phyloP scores from a whole-genome alignment of 1,140 invertebrate genomes.

The Subanguina moxae region DNA sequence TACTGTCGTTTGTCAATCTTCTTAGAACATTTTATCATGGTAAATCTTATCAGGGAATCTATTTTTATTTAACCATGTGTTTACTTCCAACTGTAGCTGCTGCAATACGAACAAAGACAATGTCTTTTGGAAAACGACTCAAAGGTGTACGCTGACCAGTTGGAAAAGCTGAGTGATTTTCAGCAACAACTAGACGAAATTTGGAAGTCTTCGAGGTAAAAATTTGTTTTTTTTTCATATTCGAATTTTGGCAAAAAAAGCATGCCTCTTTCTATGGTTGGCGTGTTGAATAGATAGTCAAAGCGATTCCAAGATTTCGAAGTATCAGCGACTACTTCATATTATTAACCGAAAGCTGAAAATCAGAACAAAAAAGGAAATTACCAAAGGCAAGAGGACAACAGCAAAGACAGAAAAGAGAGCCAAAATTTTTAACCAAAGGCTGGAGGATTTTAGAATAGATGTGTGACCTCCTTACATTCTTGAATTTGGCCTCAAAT shows the following conservation, averaged over 20 bases:
- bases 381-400: too few relatives aligned
- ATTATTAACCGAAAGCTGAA: too few relatives aligned
- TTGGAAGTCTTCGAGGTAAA: conserved; percentile 20
- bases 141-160: conserved; percentile 32
- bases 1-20: conserved; percentile 42
- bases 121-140: conserved; percentile 32
- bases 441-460: background rate
- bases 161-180: conserved; percentile 33
- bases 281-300: too few relatives aligned
- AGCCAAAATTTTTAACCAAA: too few relatives aligned
- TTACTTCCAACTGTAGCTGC: conserved; percentile 14
- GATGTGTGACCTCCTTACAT: too few relatives aligned
- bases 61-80: background rate
- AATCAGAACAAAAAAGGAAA: too few relatives aligned
- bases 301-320: too few relatives aligned
- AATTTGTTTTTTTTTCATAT: background rate
- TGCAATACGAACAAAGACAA: conserved; percentile 42
- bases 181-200: conserved; percentile 32
- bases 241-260: too few relatives aligned
- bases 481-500: too few relatives aligned
- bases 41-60: background rate
- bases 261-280: too few relatives aligned
- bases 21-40: conserved; percentile 40
- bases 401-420: too few relatives aligned
- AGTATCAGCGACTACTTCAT: too few relatives aligned